These are phyloP conservation scores for Drosophila testacea DNA, from an alignment of 2,888 invertebrate genomes.

Conservation along the genomic window DNA sequence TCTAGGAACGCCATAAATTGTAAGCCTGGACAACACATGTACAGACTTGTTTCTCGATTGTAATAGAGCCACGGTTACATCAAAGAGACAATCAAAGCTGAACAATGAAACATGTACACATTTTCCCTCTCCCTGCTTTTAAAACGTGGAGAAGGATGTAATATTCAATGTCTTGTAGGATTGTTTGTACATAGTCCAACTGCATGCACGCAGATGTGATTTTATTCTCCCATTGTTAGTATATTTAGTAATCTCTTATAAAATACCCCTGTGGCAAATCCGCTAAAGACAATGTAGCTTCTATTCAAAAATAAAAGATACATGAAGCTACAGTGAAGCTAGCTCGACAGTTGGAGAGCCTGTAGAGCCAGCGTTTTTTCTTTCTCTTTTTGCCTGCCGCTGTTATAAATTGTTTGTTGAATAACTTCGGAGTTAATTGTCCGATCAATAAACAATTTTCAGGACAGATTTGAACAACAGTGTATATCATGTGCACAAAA, in stretches of 20 bases:
- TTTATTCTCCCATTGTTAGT: neutral
- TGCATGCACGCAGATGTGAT: neutral
- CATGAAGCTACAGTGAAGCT: neutral
- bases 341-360: no score
- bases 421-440: no score
- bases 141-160: constrained; percentile 1
- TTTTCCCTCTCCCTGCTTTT: neutral
- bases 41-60: constrained; percentile 25
- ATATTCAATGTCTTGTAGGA: constrained; percentile 11
- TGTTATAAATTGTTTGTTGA: no score
- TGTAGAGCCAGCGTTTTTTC: no score
- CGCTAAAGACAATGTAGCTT: constrained; percentile 1
- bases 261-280: constrained; percentile 2
- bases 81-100: constrained; percentile 66
- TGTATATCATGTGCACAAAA: no score
- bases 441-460: no score
- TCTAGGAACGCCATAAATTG: constrained; percentile 66
- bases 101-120: constrained; percentile 55
- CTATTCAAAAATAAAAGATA: constrained; percentile 14
- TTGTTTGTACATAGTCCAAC: neutral
- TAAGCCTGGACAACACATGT: constrained; percentile 29
- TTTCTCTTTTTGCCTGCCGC: no score
- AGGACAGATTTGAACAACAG: no score
- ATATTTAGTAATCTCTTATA: constrained; percentile 1
- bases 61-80: constrained; percentile 60